Conservation (phyloP, 2,797 vertebrate species). For the Botia almorhae region DNA sequence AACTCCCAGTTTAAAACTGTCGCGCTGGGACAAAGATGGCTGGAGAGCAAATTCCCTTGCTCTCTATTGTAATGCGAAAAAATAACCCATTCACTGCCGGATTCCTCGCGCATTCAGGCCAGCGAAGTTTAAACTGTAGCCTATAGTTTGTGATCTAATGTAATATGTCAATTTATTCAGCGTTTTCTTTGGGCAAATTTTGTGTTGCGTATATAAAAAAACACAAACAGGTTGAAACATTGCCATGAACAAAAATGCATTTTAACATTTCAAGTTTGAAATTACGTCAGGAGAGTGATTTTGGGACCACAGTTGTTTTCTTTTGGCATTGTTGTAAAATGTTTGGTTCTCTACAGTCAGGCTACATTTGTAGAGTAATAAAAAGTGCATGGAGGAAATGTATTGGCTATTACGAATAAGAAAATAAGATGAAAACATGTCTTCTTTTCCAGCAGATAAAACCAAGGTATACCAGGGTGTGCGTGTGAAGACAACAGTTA, state of each 20-base stretch:
- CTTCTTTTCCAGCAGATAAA: conserved; percentile 78
- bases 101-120: background rate
- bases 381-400: no score
- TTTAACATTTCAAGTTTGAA: background rate
- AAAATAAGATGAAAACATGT: background rate
- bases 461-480: conserved; percentile 93
- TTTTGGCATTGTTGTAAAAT: no score
- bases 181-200: background rate
- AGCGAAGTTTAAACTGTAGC: background rate
- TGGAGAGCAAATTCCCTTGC: conserved; percentile 25
- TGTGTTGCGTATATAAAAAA: background rate
- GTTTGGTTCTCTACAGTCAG: no score
- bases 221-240: background rate
- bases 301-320: no score
- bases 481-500: conserved; percentile 93
- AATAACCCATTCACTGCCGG: conserved; percentile 55
- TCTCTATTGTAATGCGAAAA: conserved; percentile 54
- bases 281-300: no score
- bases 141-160: background rate
- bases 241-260: background rate
- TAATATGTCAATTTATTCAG: background rate
- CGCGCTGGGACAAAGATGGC: conserved; percentile 10
- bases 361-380: no score
- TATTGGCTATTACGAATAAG: no score
- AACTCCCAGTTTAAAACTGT: background rate